Conservation (phyloP, 92 coral and sea anemone genomes). For the Pocillopora grandis region DNA sequence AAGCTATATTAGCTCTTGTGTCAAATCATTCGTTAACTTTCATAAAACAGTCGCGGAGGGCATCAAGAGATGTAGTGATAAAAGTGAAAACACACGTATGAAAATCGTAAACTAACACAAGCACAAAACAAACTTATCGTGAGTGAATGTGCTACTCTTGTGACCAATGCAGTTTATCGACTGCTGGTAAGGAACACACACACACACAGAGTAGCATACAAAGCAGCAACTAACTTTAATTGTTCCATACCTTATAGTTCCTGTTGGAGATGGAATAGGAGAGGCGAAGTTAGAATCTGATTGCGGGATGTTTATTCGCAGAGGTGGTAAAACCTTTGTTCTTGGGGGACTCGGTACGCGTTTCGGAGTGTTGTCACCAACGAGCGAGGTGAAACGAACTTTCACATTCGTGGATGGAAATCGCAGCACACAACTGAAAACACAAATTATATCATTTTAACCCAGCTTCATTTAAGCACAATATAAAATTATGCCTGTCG, state of each 20-base stretch:
- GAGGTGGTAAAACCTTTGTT: slow-evolving; percentile 86
- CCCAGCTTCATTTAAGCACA: neutral
- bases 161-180: slow-evolving; percentile 11
- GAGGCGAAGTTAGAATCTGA: slow-evolving; percentile 81
- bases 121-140: slow-evolving; percentile 18
- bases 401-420: slow-evolving; percentile 98
- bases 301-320: slow-evolving; percentile 96
- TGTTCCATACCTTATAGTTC: slow-evolving; percentile 83
- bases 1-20: neutral
- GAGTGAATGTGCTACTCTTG: neutral
- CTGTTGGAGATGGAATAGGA: slow-evolving; percentile 96
- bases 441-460: neutral
- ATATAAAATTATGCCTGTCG: neutral
- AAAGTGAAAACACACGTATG: neutral
- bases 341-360: slow-evolving; percentile 99
- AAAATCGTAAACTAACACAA: neutral
- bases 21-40: neutral
- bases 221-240: neutral
- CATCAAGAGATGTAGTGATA: neutral
- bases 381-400: slow-evolving; percentile 91
- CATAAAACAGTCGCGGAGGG: neutral
- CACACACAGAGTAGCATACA: neutral
- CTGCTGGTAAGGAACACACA: neutral
- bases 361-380: slow-evolving; percentile 70
- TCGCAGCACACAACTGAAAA: slow-evolving; percentile 89